Evolutionary conservation across 2,113 vertebrate species (phyloP).

Genomic region (Panthera leo): DNA sequence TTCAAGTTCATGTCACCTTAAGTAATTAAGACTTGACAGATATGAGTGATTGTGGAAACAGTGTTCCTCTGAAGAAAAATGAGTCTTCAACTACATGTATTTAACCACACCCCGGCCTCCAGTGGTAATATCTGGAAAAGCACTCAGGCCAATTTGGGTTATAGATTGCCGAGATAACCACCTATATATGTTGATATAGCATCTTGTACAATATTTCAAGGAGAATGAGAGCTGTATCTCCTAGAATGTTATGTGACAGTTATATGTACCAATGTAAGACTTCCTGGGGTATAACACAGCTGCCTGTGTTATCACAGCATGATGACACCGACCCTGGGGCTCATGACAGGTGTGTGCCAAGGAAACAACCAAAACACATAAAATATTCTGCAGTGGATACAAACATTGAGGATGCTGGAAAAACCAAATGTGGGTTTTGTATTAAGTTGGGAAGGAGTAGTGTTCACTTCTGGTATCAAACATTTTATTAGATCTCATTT

Average conservation of each 20-base stretch:
- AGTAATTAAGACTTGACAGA: conserved; percentile 88
- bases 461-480: conserved; percentile 4
- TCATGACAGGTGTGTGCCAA: conserved; percentile 90
- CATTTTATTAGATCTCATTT: not conserved
- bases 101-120: not conserved
- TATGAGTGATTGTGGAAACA: not conserved
- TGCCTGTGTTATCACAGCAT: conserved; percentile 86
- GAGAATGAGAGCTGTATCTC: not conserved
- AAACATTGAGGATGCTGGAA: not conserved
- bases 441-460: not conserved
- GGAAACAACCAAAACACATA: conserved; percentile 91
- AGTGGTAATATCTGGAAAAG: not conserved
- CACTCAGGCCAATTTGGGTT: not conserved
- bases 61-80: not conserved
- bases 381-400: conserved; percentile 88
- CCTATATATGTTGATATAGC: not conserved
- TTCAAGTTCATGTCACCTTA: conserved; percentile 86
- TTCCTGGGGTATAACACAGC: conserved; percentile 92
- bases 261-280: conserved; percentile 67
- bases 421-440: not conserved
- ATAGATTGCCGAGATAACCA: not conserved
- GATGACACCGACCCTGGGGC: conserved; percentile 89
- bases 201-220: not conserved
- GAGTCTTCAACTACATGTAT: not conserved
- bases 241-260: not conserved